These are phyloP conservation scores for Herpailurus yagouaroundi DNA, from an alignment of 2,113 vertebrate genomes.

Conservation along the genomic window DNA sequence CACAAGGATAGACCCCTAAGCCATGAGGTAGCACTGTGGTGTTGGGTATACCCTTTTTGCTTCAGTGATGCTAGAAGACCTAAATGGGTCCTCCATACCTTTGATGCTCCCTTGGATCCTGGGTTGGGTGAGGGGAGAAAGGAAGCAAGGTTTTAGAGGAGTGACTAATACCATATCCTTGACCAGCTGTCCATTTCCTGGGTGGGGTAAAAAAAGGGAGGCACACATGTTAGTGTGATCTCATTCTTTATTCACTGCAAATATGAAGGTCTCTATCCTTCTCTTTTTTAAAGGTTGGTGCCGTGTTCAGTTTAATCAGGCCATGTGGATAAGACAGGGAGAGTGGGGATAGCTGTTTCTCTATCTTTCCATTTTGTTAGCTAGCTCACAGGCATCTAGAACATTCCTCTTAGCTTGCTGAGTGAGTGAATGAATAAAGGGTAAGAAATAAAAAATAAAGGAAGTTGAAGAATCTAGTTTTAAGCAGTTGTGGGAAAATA, in stretches of 20 bases:
- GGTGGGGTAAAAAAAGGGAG: background rate
- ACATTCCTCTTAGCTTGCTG: background rate
- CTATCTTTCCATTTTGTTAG: background rate
- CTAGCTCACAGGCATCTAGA: background rate
- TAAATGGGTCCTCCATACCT: background rate
- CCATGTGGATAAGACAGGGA: background rate
- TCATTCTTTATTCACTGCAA: background rate
- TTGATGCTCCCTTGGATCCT: background rate
- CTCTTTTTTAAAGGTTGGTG: background rate
- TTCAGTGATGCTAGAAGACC: background rate
- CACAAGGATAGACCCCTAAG: background rate
- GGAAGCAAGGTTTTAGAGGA: background rate
- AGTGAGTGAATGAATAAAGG: background rate
- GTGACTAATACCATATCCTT: background rate
- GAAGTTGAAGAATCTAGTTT: background rate
- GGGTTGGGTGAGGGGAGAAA: background rate
- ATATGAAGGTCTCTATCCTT: background rate
- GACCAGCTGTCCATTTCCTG: background rate
- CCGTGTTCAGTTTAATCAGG: background rate
- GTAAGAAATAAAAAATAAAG: background rate
- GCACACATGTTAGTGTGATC: background rate
- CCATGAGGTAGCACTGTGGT: background rate
- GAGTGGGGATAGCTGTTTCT: background rate
- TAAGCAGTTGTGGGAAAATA: background rate
- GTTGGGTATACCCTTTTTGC: background rate